These are phyloP conservation scores for Sciurus niger DNA, from an alignment of 2,113 vertebrate genomes.

Conservation along the genomic window DNA sequence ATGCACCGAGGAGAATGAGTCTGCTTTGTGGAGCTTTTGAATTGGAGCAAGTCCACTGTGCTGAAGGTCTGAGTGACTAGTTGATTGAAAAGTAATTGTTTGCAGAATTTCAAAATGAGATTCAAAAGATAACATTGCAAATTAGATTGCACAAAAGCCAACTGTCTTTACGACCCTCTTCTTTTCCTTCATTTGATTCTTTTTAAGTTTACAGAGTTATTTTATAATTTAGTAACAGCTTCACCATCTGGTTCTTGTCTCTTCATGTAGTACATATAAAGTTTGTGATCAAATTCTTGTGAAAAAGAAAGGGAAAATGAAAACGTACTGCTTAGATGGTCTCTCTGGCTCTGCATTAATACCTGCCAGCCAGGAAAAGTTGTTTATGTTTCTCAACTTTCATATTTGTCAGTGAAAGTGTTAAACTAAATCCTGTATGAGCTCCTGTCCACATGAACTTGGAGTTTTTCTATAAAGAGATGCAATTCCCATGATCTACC, in stretches of 20 bases:
- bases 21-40: conserved; percentile 46
- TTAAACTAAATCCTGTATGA: background rate
- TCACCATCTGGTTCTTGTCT: background rate
- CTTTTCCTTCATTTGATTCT: background rate
- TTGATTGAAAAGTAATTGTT: conserved; percentile 60
- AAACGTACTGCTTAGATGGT: background rate
- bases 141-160: background rate
- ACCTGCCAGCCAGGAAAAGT: background rate
- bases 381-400: background rate
- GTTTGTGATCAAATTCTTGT: background rate
- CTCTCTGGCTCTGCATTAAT: background rate
- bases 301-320: background rate
- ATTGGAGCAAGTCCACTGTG: background rate
- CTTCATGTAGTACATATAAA: background rate
- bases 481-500: background rate
- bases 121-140: background rate
- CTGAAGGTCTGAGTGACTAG: background rate
- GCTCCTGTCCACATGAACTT: background rate
- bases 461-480: background rate
- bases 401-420: background rate
- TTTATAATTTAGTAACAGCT: conserved; percentile 1
- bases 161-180: background rate
- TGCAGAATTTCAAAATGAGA: conserved; percentile 49
- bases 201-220: conserved; percentile 40
- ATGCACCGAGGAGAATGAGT: background rate